Evolutionary conservation across 2,888 invertebrate species (phyloP), one percentile per base, ranked within the genome.

Genomic region (Exephanes ischioxanthus): DNA sequence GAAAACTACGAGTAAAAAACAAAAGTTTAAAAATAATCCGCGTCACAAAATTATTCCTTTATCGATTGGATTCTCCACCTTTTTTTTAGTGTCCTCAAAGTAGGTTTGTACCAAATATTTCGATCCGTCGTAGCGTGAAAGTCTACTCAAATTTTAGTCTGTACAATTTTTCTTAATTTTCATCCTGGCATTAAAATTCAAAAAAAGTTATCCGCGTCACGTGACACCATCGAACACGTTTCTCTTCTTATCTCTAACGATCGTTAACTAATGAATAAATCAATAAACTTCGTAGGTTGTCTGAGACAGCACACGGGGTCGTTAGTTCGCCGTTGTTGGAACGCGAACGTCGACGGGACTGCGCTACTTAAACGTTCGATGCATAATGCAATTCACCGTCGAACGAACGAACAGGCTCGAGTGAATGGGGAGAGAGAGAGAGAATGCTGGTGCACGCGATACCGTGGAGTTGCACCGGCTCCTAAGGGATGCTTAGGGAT

Each of bases 351-450:
- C 86, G 67, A 83, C 82, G 80, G 51, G n/a, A 75, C 63, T 53
- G 68, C 45, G 71, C 76, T 83, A 83, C 81, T 83, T 86, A 86
- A 88, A 80, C 76, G 87, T 77, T 85, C 87, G 80, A 85, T 85
- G 82, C 85, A 87, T 81, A 77, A 86, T 83, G 77, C 78, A 87
- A 87, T 86, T 71, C 68, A 72, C 61, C 61, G 77, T 70, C 77
- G 83, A 86, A 87, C 78, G 68, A 81, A 72, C 33, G 68, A 76
- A 45, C 41, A 45, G 72, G 26, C 33, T 22, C 45, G 45, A 16
- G n/a, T 14, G 22, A 45, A 68, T 45, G 26, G 41, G 41, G 67
- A 19, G 66, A 66, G 37, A 19, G 37, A 19, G 66, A n/a, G 30
- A n/a, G 30, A 19, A 16, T 22, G 51, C 14, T 2, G 7, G 70